phyloP scores from a whole-genome alignment of 2,888 invertebrate species.

The Synanthedon formicaeformis region DNA sequence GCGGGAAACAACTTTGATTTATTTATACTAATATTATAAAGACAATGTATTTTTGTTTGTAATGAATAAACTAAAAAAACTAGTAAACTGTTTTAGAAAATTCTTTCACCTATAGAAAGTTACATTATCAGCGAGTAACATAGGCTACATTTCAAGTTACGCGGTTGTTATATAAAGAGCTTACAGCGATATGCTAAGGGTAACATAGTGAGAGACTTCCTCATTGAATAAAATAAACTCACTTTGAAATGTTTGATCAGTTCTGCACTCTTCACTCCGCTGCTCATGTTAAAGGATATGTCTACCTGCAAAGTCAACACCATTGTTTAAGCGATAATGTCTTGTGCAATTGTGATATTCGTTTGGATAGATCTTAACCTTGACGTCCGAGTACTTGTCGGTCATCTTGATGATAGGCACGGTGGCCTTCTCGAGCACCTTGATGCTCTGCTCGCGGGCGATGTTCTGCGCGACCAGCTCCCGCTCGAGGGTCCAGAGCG shows the following conservation, averaged over 20 bases:
- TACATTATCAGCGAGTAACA: too few species aligned
- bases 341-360: too few species aligned
- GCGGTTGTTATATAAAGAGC: too few species aligned
- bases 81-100: too few species aligned
- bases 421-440: constrained; percentile 97
- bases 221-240: constrained; percentile 10
- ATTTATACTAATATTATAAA: too few species aligned
- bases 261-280: constrained; percentile 96
- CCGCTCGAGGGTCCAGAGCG: constrained; percentile 90
- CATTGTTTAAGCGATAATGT: background rate
- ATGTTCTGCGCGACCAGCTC: constrained; percentile 91
- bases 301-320: constrained; percentile 71
- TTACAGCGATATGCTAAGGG: too few species aligned
- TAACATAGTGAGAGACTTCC: background rate
- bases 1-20: too few species aligned
- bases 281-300: constrained; percentile 99
- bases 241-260: constrained; percentile 91
- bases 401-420: constrained; percentile 99
- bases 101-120: too few species aligned
- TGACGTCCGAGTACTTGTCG: constrained; percentile 84
- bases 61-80: too few species aligned
- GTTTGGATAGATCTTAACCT: constrained; percentile 52
- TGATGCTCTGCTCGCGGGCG: constrained; percentile 89
- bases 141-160: too few species aligned
- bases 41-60: too few species aligned